These are phyloP conservation scores for Lottia scabra DNA, from an alignment of 2,888 invertebrate species.

Conservation along the genomic window DNA sequence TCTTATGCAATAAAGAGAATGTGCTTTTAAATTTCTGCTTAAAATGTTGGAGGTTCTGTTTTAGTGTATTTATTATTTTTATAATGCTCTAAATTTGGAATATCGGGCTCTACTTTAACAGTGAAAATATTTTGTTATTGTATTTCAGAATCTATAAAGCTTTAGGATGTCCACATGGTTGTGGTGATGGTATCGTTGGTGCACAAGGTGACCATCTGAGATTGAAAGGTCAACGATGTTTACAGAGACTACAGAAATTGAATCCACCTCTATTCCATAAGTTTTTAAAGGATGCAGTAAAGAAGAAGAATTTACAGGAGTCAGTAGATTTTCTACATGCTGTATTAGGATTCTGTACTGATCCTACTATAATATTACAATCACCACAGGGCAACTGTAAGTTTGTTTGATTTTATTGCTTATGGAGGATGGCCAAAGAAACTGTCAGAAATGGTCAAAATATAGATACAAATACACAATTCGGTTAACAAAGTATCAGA, in stretches of 20 bases:
- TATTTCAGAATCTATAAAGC: slow-evolving; percentile 82
- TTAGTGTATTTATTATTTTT: too few species aligned
- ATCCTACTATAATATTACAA: slow-evolving; percentile 74
- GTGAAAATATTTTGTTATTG: too few species aligned
- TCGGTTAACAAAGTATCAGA: too few species aligned
- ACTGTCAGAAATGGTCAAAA: too few species aligned
- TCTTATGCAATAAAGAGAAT: too few species aligned
- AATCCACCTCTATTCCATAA: slow-evolving; percentile 77
- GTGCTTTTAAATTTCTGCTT: too few species aligned
- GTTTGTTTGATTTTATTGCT: too few species aligned
- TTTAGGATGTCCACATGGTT: slow-evolving; percentile 95
- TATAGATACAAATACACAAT: too few species aligned
- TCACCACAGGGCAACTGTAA: slow-evolving; percentile 46
- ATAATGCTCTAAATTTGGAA: too few species aligned
- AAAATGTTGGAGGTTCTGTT: too few species aligned
- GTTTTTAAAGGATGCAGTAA: slow-evolving; percentile 80
- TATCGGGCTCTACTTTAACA: too few species aligned
- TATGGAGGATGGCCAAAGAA: too few species aligned
- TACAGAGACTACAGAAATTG: slow-evolving; percentile 81
- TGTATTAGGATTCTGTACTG: slow-evolving; percentile 94
- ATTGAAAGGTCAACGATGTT: slow-evolving; percentile 81
- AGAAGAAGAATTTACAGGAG: slow-evolving; percentile 80
- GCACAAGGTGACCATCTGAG: slow-evolving; percentile 74
- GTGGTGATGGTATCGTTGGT: slow-evolving; percentile 77
- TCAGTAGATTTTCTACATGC: slow-evolving; percentile 95